These are phyloP conservation scores for Oophaga pumilio DNA, from an alignment of 2,113 vertebrate genomes.

Conservation along the genomic window DNA sequence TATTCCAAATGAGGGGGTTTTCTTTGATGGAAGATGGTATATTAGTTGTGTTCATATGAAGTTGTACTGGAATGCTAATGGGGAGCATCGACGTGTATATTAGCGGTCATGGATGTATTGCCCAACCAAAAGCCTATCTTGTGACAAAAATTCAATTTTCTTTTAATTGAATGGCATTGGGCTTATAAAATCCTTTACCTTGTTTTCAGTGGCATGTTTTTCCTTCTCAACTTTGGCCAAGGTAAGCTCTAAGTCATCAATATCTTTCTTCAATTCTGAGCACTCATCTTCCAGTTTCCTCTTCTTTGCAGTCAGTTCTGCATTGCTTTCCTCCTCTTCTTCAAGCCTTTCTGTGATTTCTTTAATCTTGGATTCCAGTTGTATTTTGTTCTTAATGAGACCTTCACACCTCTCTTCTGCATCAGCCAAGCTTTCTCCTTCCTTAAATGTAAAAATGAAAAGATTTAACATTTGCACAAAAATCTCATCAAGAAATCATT, in stretches of 20 bases:
- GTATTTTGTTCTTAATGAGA: conserved; percentile 81
- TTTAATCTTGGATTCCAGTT: conserved; percentile 81
- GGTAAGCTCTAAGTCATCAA: conserved; percentile 80
- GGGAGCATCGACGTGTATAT: too few species aligned
- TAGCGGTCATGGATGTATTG: too few species aligned
- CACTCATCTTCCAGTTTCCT: conserved; percentile 82
- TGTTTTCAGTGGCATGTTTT: conserved; percentile 83
- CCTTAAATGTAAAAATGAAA: conserved; percentile 65
- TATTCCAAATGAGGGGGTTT: too few species aligned
- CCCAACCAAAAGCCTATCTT: too few species aligned
- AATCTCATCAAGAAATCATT: not conserved
- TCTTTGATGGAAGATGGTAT: too few species aligned
- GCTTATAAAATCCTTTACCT: conserved; percentile 63
- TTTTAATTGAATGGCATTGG: not conserved
- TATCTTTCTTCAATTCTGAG: conserved; percentile 79
- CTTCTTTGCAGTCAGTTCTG: conserved; percentile 73
- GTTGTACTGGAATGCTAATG: too few species aligned
- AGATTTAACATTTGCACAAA: not conserved
- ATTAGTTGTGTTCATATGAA: too few species aligned
- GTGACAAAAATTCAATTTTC: not conserved
- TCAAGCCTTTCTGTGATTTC: conserved; percentile 78
- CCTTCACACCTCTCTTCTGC: conserved; percentile 87
- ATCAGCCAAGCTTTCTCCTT: conserved; percentile 82
- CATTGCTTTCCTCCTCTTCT: conserved; percentile 81
- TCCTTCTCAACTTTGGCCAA: conserved; percentile 83